Conservation (phyloP, 2,113 vertebrate species). For the Ictidomys tridecemlineatus region DNA sequence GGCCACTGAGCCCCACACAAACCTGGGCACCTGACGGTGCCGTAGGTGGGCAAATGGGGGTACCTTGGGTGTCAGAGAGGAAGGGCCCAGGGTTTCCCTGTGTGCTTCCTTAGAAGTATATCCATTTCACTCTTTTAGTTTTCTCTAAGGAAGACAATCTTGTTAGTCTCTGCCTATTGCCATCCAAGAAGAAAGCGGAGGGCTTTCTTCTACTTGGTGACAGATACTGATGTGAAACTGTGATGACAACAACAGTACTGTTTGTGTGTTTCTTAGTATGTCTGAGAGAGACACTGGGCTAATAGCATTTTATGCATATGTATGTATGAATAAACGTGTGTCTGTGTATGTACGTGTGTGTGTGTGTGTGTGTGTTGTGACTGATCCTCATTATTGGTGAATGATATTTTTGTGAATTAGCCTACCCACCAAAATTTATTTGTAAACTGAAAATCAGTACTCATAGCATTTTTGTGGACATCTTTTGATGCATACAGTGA, state of each 20-base stretch:
- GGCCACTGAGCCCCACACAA: rapidly evolving
- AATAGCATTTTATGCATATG: background rate
- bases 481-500: background rate
- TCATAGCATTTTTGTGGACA: rapidly evolving
- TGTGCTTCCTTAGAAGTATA: background rate
- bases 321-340: background rate
- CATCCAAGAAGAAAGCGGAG: background rate
- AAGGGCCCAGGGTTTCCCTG: background rate
- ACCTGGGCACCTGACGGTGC: background rate
- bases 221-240: background rate
- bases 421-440: no score
- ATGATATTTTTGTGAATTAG: background rate
- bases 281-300: background rate
- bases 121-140: background rate
- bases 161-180: background rate
- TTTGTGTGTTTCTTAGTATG: background rate
- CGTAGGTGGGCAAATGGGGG: background rate
- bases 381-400: background rate
- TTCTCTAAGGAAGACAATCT: background rate
- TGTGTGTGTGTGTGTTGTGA: background rate
- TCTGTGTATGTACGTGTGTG: background rate
- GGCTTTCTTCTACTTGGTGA: conserved; percentile 12
- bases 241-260: background rate
- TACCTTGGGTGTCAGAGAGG: background rate
- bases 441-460: background rate